Conservation (phyloP, 2,888 invertebrate species). For the Punctoribates punctum region DNA sequence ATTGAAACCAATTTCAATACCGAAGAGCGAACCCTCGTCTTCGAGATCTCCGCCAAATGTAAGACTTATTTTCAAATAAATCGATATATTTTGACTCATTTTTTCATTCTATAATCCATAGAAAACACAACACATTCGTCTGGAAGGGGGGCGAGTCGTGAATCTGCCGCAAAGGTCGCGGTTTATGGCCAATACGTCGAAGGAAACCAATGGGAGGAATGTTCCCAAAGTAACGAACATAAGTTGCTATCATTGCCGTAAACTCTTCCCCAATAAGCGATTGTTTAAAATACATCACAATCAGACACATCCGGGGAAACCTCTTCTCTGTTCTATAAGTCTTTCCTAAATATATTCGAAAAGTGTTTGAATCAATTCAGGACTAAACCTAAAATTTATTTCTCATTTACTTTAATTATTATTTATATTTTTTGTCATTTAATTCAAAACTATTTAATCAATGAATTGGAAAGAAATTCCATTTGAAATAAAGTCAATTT, state of each 20-base stretch:
- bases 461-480: too few relatives aligned
- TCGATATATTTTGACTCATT: background rate
- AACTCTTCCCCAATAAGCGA: background rate
- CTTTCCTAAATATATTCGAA: too few relatives aligned
- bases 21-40: background rate
- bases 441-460: too few relatives aligned
- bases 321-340: background rate
- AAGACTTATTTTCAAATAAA: background rate
- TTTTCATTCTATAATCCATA: background rate
- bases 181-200: background rate
- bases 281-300: background rate
- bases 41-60: background rate
- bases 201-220: background rate
- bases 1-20: background rate
- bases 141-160: constrained; percentile 40
- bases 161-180: constrained; percentile 23
- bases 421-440: too few relatives aligned
- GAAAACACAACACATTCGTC: constrained; percentile 29
- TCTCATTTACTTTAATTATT: background rate
- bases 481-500: too few relatives aligned
- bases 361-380: background rate
- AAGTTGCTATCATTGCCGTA: background rate
- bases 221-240: background rate
- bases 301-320: background rate
- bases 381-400: background rate